Conservation (phyloP, 2,797 vertebrate species). For the Cynodonichthys magdalenae region DNA sequence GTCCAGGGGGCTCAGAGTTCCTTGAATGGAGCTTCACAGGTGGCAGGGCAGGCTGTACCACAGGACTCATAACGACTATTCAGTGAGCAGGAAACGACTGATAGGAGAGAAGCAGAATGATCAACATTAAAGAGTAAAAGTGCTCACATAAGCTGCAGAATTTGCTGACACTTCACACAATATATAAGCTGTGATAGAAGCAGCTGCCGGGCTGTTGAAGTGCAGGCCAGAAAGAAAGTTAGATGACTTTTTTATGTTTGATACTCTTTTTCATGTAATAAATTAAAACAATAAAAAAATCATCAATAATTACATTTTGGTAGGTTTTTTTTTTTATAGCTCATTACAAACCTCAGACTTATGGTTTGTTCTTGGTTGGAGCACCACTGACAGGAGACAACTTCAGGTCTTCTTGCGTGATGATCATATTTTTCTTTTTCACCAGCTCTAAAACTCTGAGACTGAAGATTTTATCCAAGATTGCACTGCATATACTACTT, state of each 20-base stretch:
- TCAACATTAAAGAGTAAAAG: conserved; percentile 17
- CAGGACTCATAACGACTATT: conserved; percentile 77
- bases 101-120: conserved; percentile 9
- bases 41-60: conserved; percentile 67
- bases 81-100: conserved; percentile 60
- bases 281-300: neutral
- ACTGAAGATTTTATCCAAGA: neutral
- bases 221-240: conserved; percentile 10
- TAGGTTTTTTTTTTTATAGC: no score
- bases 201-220: conserved; percentile 10
- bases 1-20: conserved; percentile 33
- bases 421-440: neutral
- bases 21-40: conserved; percentile 48
- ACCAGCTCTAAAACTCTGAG: neutral
- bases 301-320: neutral
- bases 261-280: neutral
- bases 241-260: neutral
- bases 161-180: conserved; percentile 11
- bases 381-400: neutral
- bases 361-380: neutral
- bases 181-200: conserved; percentile 3
- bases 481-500: neutral
- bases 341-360: no score
- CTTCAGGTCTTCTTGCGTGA: neutral
- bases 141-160: conserved; percentile 3